A percentile compares a stretch with the other conserved stretches of the same genome.
These are phyloP conservation scores for Ceyx cyanopectus DNA, from an alignment of 2,113 vertebrate species.

Conservation along the genomic window DNA sequence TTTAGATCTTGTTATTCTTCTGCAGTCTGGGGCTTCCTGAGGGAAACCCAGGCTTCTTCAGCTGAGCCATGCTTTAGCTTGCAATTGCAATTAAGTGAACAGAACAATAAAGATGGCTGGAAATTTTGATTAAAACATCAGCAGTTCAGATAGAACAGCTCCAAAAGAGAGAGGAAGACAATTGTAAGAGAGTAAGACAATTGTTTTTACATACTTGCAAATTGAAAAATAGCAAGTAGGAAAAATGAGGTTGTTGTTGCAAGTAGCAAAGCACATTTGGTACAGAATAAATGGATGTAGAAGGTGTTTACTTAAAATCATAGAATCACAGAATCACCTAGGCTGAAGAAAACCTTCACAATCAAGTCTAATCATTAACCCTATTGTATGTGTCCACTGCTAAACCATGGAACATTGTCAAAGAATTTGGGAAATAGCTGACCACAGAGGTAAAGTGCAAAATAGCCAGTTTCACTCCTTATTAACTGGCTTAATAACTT, in stretches of 20 bases:
- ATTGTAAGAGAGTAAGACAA: not conserved
- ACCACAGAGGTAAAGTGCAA: not conserved
- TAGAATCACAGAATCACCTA: too few species aligned
- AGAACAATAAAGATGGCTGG: not conserved
- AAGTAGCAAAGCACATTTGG: not conserved
- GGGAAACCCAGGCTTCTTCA: not conserved
- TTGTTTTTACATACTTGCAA: not conserved
- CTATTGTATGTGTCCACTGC: too few species aligned
- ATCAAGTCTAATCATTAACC: too few species aligned
- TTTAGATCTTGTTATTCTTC: not conserved
- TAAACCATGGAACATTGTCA: not conserved
- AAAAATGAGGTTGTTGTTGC: not conserved
- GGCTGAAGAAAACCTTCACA: too few species aligned
- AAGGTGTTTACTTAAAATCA: not conserved
- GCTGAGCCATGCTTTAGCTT: not conserved
- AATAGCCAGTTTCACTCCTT: not conserved
- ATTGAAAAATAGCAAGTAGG: not conserved
- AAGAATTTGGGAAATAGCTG: not conserved
- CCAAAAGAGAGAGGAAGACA: not conserved
- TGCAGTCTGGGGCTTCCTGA: not conserved
- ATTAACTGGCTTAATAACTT: conserved; percentile 10
- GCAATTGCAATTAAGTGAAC: not conserved
- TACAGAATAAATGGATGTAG: not conserved
- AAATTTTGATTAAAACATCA: not conserved
- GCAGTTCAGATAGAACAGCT: not conserved